These are phyloP conservation scores for Cataglyphis hispanica DNA, from an alignment of 1,140 invertebrate species.

Conservation along the genomic window DNA sequence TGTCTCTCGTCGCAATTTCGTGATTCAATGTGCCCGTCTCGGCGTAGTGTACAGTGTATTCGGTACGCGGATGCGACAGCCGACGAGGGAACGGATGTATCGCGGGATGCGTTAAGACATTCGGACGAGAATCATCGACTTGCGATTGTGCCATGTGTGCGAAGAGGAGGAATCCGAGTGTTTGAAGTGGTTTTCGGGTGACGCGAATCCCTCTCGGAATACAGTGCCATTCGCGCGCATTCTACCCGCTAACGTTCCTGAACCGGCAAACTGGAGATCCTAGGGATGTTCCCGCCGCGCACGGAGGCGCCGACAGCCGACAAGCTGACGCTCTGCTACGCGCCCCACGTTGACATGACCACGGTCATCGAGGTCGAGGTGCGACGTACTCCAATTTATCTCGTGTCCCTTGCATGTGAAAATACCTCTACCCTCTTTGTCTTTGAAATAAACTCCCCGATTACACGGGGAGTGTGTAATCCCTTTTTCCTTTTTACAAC, in stretches of 20 bases:
- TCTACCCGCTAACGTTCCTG: constrained; percentile 25
- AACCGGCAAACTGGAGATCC: constrained; percentile 84
- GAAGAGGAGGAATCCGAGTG: constrained; percentile 26
- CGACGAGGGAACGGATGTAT: constrained; percentile 13
- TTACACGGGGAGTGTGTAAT: too few species aligned
- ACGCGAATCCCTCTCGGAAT: constrained; percentile 17
- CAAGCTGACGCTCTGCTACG: constrained; percentile 86
- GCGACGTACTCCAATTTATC: constrained; percentile 6
- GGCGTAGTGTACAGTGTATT: constrained; percentile 45
- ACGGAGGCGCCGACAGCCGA: constrained; percentile 85
- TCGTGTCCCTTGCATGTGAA: not conserved
- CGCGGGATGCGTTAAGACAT: not conserved
- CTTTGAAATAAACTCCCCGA: not conserved
- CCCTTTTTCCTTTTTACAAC: too few species aligned
- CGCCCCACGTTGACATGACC: constrained; percentile 86
- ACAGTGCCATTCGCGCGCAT: constrained; percentile 15
- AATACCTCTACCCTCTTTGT: not conserved
- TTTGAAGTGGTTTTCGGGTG: constrained; percentile 58
- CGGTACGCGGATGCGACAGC: constrained; percentile 30
- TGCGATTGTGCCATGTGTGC: constrained; percentile 55
- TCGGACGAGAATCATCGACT: not conserved
- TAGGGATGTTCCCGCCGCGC: constrained; percentile 86
- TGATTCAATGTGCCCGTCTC: constrained; percentile 39
- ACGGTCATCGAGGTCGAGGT: constrained; percentile 86
- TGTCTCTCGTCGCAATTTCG: constrained; percentile 10